Conservation (phyloP, 1,140 invertebrate species). For the Pseudomyrmex pallidus region DNA sequence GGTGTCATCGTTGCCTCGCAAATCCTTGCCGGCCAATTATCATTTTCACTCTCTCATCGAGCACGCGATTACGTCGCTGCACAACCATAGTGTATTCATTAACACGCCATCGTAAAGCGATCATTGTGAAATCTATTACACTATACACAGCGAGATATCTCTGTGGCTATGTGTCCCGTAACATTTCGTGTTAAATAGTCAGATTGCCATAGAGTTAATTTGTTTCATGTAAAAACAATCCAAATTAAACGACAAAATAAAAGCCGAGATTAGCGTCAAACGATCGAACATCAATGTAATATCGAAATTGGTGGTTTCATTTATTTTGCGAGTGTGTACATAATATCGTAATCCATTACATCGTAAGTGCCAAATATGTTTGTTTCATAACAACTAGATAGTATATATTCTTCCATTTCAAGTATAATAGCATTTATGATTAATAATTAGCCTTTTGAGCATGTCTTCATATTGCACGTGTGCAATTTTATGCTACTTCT, state of each 20-base stretch:
- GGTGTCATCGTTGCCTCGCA: slow-evolving; percentile 2
- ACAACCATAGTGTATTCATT: slow-evolving; percentile 40
- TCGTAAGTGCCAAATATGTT: neutral
- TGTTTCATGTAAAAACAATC: neutral
- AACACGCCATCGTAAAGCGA: slow-evolving; percentile 19
- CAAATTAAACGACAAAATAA: neutral
- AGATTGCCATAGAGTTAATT: neutral
- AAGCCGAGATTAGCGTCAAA: no score
- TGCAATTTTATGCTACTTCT: neutral
- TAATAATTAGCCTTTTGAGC: neutral
- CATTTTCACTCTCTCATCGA: slow-evolving; percentile 45
- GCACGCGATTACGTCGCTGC: slow-evolving; percentile 21
- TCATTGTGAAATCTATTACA: slow-evolving; percentile 42
- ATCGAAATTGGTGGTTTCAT: neutral
- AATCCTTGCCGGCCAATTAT: slow-evolving; percentile 48
- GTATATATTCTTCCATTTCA: slow-evolving; percentile 14
- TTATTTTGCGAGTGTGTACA: neutral
- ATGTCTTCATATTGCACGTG: slow-evolving; percentile 3
- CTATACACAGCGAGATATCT: slow-evolving; percentile 14
- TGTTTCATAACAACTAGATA: slow-evolving; percentile 12
- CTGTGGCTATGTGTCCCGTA: neutral
- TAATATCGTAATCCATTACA: neutral
- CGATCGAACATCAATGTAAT: neutral
- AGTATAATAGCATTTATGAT: neutral
- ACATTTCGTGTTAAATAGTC: slow-evolving; percentile 14